phyloP scores from a whole-genome alignment of 2,113 vertebrate genomes.

The Ophiodon elongatus region DNA sequence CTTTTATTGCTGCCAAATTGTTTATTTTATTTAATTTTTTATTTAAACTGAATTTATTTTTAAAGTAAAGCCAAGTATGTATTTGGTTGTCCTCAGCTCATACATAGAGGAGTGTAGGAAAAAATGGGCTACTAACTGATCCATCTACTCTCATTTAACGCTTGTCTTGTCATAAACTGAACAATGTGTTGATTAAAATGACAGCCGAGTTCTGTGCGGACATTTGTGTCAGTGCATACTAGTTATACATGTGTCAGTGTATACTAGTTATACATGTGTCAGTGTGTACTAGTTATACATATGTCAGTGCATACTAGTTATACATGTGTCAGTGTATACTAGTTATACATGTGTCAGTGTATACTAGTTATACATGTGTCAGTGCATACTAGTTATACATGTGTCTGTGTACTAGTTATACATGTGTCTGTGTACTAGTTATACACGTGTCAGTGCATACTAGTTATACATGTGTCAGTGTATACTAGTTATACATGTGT shows the following conservation, averaged over 20 bases:
- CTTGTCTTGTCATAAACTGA: background rate
- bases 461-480: slow-evolving; percentile 6
- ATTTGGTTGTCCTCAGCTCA: background rate
- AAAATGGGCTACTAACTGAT: background rate
- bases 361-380: too few relatives aligned
- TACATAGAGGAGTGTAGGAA: background rate
- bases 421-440: too few relatives aligned
- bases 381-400: too few relatives aligned
- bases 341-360: too few relatives aligned
- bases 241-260: slow-evolving; percentile 16
- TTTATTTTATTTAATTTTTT: background rate
- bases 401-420: too few relatives aligned
- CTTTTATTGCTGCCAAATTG: background rate
- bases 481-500: background rate
- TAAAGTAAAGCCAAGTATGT: background rate
- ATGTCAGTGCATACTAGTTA: too few relatives aligned
- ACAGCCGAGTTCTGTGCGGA: slow-evolving; percentile 1
- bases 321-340: too few relatives aligned
- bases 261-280: too few relatives aligned
- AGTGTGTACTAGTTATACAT: too few relatives aligned
- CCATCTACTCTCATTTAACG: slow-evolving; percentile 1
- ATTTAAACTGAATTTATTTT: background rate
- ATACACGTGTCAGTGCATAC: background rate
- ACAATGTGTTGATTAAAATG: slow-evolving; percentile 22
- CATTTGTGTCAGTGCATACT: background rate